Evolutionary conservation across 2,888 invertebrate species (phyloP), one percentile per base, ranked within the genome.

Genomic region (Megalurothrips usitatus): DNA sequence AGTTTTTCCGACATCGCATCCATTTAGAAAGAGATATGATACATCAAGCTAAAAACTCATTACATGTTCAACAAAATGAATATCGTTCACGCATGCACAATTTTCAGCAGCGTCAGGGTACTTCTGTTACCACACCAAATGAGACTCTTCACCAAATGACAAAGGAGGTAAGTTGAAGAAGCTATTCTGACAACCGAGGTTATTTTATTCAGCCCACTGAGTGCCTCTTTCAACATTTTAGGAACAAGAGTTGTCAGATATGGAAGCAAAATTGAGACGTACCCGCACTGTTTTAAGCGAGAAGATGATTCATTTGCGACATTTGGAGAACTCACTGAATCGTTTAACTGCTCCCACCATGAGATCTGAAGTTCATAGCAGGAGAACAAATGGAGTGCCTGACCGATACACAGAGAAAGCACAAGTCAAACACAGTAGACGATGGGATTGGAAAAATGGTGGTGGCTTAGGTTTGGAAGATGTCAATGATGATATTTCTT

Each of bases 1-100:
- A 95, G 86, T 95, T 95, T 88, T 94, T 95, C 85, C 91, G 94
- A 79, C 94, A 95, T 81, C 91, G 95, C 80, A 94, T 95, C 80
- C 91, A 94, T 84, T 89, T 95, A 75, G 95, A 95, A 85, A 88
- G 94, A 10, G 95, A 95, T 85, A 94, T 94, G 28, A 94, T 95
- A 86, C 90, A 94, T n/a, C 89, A 94, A 2, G 94, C 94, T n/a
- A 91, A 94, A 84, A 94, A 94, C 82, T 93, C 92, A 80, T 86
- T 95, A 82, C 89, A 92, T 75, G 90, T 91, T 1, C 91, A 94
- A 82, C 90, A 92, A 81, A 91, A 91, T 78, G 91, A 92, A 79
- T 91, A 89, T 82, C 92, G 88, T 83, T 86, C 19, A 87, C 87
- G 79, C 87, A 86, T 28, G 85, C 19, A 81, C n/a, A 26, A 52